Conservation (phyloP, 2,888 invertebrate genomes). For the Andrena chrysosceles region DNA sequence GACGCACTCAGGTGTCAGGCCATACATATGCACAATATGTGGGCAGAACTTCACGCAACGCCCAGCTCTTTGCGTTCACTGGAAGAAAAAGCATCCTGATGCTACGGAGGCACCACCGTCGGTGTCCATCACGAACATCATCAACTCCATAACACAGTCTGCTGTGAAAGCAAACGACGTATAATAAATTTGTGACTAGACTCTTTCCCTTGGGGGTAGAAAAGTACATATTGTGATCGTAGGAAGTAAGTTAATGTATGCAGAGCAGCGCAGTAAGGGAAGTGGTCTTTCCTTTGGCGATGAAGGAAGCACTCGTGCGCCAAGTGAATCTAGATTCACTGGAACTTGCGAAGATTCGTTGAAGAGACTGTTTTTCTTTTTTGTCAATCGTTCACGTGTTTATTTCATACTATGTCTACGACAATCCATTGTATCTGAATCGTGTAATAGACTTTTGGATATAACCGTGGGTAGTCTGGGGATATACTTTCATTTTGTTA, state of each 20-base stretch:
- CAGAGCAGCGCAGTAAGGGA: not conserved
- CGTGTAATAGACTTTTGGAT: too few relatives aligned
- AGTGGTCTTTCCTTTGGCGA: not conserved
- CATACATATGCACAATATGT: constrained; percentile 76
- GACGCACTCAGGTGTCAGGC: constrained; percentile 72
- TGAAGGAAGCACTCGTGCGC: not conserved
- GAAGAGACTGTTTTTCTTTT: not conserved
- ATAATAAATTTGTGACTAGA: not conserved
- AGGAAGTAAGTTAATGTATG: not conserved
- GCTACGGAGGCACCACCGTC: constrained; percentile 55
- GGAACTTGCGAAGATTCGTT: not conserved
- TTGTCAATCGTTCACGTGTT: not conserved
- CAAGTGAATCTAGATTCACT: not conserved
- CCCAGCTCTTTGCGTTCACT: constrained; percentile 68
- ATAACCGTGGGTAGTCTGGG: too few relatives aligned
- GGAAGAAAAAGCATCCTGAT: constrained; percentile 67
- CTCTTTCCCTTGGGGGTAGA: not conserved
- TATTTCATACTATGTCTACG: not conserved
- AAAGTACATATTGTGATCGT: not conserved
- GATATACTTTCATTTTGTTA: not conserved
- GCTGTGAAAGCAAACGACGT: not conserved
- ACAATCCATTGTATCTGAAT: too few relatives aligned
- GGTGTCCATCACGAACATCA: constrained; percentile 54
- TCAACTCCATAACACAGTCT: constrained; percentile 34
- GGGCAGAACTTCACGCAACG: constrained; percentile 72